Conservation (phyloP, 2,888 invertebrate genomes). For the Pachymerium ferrugineum region DNA sequence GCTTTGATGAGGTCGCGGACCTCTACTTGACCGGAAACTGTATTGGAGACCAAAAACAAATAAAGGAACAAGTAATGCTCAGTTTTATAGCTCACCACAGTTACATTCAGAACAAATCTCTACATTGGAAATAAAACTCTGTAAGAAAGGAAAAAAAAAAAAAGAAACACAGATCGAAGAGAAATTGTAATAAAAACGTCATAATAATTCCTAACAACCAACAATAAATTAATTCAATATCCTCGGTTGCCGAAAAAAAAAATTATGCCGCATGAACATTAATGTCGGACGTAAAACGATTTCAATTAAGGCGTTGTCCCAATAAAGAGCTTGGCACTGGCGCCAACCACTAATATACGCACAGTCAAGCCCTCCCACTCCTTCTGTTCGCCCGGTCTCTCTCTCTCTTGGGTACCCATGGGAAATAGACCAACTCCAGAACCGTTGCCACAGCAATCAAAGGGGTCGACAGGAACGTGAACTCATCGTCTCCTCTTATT, state of each 20-base stretch:
- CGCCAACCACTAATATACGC: constrained; percentile 7
- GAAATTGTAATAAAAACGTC: too few relatives aligned
- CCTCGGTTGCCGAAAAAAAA: not conserved
- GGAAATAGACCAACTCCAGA: not conserved
- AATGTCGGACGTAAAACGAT: constrained; percentile 21
- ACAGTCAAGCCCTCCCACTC: not conserved
- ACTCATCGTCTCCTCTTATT: not conserved
- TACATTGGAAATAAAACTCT: not conserved
- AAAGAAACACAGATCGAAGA: not conserved
- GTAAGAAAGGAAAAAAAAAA: not conserved
- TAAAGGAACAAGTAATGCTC: constrained; percentile 15
- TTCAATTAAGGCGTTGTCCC: constrained; percentile 7
- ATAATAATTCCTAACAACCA: too few relatives aligned
- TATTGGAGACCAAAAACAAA: constrained; percentile 5
- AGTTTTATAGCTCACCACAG: not conserved
- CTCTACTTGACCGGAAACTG: constrained; percentile 22
- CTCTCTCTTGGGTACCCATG: not conserved
- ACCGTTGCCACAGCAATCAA: constrained; percentile 23
- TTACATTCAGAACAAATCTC: not conserved
- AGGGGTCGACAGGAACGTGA: not conserved
- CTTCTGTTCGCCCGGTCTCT: not conserved
- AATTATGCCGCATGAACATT: not conserved
- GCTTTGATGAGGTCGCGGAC: constrained; percentile 21
- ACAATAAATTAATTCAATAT: too few relatives aligned
- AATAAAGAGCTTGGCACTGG: constrained; percentile 8